Percentiles rank a stretch among this genome's conserved stretches.
These are phyloP conservation scores for Acanthaster planci DNA, from an alignment of 35 echinoderm and acorn worm genomes.

Conservation along the genomic window DNA sequence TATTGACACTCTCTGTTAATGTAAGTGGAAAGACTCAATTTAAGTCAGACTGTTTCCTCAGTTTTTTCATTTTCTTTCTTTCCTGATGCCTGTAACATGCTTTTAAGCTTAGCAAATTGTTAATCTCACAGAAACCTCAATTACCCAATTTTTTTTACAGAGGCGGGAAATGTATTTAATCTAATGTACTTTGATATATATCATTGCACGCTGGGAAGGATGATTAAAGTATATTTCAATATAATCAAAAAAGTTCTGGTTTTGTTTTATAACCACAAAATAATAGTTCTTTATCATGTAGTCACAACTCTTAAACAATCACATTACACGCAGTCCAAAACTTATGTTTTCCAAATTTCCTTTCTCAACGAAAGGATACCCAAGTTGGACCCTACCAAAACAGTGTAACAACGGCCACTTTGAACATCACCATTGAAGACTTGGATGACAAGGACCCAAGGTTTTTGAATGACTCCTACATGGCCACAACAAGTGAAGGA, in stretches of 20 bases:
- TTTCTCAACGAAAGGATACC: background rate
- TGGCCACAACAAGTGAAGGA: background rate
- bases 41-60: no score
- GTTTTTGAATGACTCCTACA: background rate
- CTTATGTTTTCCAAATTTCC: no score
- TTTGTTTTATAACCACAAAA: background rate
- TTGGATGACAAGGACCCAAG: background rate
- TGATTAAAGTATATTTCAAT: background rate
- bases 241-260: background rate
- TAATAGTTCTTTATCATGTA: background rate
- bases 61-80: no score
- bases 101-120: no score
- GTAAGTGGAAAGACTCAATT: background rate
- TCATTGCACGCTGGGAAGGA: background rate
- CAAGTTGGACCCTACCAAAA: background rate
- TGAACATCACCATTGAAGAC: background rate
- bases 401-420: background rate
- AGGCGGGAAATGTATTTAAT: no score
- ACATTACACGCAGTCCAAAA: no score
- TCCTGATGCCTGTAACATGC: no score
- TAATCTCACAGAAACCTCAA: no score
- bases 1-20: background rate
- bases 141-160: background rate
- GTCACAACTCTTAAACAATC: background rate
- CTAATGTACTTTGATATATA: no score